These are phyloP conservation scores for Steatornis caripensis DNA, from an alignment of 2,113 vertebrate genomes.

Conservation along the genomic window DNA sequence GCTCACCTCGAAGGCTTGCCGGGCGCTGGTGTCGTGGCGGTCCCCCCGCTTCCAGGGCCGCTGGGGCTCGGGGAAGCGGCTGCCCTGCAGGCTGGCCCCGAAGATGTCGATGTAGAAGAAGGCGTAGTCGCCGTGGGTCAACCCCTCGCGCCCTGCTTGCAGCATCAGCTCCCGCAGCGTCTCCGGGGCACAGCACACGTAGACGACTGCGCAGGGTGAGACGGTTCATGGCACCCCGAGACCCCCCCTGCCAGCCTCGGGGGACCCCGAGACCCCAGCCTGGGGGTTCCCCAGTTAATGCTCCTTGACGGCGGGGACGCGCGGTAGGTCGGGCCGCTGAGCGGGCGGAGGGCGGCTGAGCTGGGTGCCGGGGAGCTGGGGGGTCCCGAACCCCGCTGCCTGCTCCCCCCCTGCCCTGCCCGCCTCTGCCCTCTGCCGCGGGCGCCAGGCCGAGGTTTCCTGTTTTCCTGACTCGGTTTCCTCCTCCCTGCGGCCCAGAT, in stretches of 20 bases:
- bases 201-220: constrained; percentile 78
- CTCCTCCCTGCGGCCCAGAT: not conserved
- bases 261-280: no score
- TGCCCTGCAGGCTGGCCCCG: constrained; percentile 77
- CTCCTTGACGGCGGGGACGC: rapidly evolving
- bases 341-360: rapidly evolving
- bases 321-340: rapidly evolving
- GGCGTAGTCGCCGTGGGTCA: constrained; percentile 81
- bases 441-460: constrained; percentile 4
- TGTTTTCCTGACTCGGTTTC: constrained; percentile 41
- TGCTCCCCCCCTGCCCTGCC: not conserved
- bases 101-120: constrained; percentile 93
- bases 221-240: not conserved
- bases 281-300: rapidly evolving
- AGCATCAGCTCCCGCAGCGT: constrained; percentile 87
- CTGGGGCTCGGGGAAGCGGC: constrained; percentile 2
- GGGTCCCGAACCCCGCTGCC: not conserved
- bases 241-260: no score
- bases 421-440: not conserved
- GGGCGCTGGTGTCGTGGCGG: constrained; percentile 73
- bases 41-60: constrained; percentile 85
- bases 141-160: constrained; percentile 70
- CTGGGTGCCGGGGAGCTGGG: rapidly evolving
- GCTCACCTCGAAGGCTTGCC: constrained; percentile 83
- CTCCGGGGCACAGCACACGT: constrained; percentile 84